Evolutionary conservation across 2,797 vertebrate genomes (phyloP), one percentile per base, ranked within the genome.

Genomic region (Channallabes apus): DNA sequence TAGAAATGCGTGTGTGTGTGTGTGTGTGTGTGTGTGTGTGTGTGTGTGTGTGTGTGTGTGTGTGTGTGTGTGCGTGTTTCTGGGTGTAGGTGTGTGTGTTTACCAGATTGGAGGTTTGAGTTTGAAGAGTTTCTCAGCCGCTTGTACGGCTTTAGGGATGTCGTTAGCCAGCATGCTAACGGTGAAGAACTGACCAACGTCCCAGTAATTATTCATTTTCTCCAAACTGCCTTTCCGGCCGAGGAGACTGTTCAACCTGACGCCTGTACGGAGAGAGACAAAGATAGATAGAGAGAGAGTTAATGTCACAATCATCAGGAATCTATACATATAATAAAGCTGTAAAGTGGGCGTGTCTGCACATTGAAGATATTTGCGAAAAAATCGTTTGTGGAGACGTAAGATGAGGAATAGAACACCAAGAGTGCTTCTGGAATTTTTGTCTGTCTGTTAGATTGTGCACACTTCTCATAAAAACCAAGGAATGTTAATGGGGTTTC

Each of bases 171-270:
- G 91, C 96, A 99, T 97, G 95, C 96, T 97, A 82, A 99, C 95
- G 0, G 92, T 97, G 92, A 99, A 97, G 93, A 98, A 98, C 91
- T 98, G 97, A 76, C 97, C 97, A 68, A 99, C 96, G 12, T 99
- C 98, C 97, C 98, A 99, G 94, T 98, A 99, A 92, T 94, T 98
- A 89, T 96, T 97, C 96, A 99, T 98, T 92, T 98, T 98, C 91
- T 98, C 97, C 92, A 99, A 92, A 87, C 96, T 98, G 77, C 98
- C 98, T 94, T 99, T 99, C 83, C 96, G 96, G 65, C 97, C 97
- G 91, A 99, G 91, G 83, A 99, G 94, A 91, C 96, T 98, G 93
- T 98, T 98, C 87, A 99, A 87, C 41, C 95, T 93, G 82, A 98
- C 96, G 91, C 98, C 98, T 99, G 90, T 8, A 41, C 12, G 9